Percentiles rank a stretch among this genome's conserved stretches.
phyloP scores from a whole-genome alignment of 2,797 vertebrate genomes.

The Hypotaenidia okinawae region DNA sequence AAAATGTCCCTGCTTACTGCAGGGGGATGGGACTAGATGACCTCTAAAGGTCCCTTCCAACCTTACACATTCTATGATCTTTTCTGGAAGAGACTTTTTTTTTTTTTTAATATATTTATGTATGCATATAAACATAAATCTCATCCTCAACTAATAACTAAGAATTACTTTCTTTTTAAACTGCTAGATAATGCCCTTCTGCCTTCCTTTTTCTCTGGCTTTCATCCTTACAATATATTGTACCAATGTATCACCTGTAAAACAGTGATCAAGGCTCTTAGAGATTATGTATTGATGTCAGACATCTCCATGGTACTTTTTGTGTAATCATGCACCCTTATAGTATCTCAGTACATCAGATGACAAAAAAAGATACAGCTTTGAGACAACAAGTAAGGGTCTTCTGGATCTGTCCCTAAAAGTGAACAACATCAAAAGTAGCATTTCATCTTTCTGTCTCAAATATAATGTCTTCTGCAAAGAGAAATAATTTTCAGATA shows the following conservation, averaged over 20 bases:
- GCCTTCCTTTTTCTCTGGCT: neutral
- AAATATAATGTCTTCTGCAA: neutral
- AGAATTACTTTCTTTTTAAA: neutral
- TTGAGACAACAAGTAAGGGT: neutral
- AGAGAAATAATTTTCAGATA: neutral
- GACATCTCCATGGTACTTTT: neutral
- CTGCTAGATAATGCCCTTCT: neutral
- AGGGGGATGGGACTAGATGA: no score
- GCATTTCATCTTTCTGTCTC: neutral
- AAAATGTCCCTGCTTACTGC: no score
- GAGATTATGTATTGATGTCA: neutral
- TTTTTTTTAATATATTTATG: neutral
- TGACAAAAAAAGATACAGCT: neutral
- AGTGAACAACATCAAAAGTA: neutral
- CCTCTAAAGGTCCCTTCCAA: no score
- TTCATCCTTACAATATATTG: neutral
- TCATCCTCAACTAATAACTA: neutral
- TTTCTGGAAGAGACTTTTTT: no score
- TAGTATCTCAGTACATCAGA: neutral
- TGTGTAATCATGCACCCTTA: neutral
- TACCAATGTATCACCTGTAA: neutral
- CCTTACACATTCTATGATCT: no score
- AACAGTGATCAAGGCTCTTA: neutral
- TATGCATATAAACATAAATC: neutral
- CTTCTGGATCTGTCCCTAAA: neutral